Evolutionary conservation across 2,888 invertebrate genomes (phyloP), one percentile per base, ranked within the genome.

Genomic region (Callinectes sapidus): DNA sequence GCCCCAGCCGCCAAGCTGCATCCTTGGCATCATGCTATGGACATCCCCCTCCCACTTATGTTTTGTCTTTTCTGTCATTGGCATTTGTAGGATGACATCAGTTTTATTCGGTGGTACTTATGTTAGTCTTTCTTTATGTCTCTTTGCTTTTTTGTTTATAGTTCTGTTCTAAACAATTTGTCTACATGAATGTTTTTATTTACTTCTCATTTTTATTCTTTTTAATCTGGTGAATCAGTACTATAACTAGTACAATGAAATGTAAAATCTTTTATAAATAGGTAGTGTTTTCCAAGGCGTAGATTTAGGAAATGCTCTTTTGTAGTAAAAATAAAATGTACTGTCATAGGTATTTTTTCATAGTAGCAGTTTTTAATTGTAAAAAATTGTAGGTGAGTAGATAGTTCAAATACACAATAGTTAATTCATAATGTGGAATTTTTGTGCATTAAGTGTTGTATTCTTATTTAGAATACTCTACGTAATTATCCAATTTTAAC

Each of bases 1-100:
- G 32, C 81, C 81, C 81, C 81, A 81, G 81, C 81, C 81, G 81
- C 81, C 81, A 81, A 81, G 81, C 81, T 35, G 81, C 81, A 81
- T 35, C 81, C 71, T 35, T n/a, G 35, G 81, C 81, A 81, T 81
- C 81, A 81, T 71, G 71, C 71, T 71, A 71, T 23, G 71, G 28
- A 71, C 71, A 71, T 28, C 23, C 32, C 35, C 81, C 81, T 32
- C 32, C 32, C 32, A 8, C 35, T 71, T 81, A 16, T 81, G 14
- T 81, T 35, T 14, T 23, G 71, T 71, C 28, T 28, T 28, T 71
- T 35, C 16, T 81, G 16, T 81, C 35, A 35, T 81, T 81, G 32
- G 8, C 16, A 10, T 81, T 35, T 35, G 81, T 81, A 81, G 81
- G 81, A 81, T 81, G 32, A 32, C 18, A 13, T 28, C 28, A 81